Evolutionary conservation across 2,888 invertebrate genomes (phyloP), one percentile per base, ranked within the genome.

Genomic region (Anthoptus insignis): DNA sequence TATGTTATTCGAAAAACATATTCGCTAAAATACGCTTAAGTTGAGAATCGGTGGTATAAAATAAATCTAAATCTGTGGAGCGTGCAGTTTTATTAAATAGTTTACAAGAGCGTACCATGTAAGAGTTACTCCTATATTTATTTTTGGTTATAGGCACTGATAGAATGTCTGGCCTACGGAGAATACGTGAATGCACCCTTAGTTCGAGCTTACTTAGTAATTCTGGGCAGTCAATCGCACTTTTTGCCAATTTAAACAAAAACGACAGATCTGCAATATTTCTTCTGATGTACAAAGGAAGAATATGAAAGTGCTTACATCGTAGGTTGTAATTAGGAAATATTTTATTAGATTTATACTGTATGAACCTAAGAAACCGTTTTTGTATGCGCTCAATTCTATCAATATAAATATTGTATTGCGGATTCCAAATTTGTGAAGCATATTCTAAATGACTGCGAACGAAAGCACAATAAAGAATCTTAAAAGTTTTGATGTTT

Each of bases 401-500:
- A 19, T 5, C 8, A 0, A 39, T 8, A 39, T 39, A 16, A 0
- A 8, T 45, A 21, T 45, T 13, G 21, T 45, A 45, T 11, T 7
- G 9, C 4, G 42, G 21, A 21, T 45, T 45, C 21, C 42, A 45
- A 5, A 45, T 21, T 6, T 39, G 39, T 3, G 39, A 39, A 5
- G 39, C 39, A 8, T 39, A 39, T 39, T 39, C 19, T 3, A 39
- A 19, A 16, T 39, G 39, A 13, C 39, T 8, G 19, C 39, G 54
- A 8, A 56, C 54, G 27, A 24, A 56, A 14, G 54, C 39, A 9
- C 56, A 42, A 9, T 56, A 56, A 5, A 56, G 14, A 56, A 39
- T 56, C 34, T 56, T 56, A 0, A 54, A 11, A 8, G 54, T 56
- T 39, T 56, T 56, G 16, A 56, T 39, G 14, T 24, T 39, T 24